Evolutionary conservation across 2,797 vertebrate species (phyloP).

Genomic region (Rhinogobio ventralis): DNA sequence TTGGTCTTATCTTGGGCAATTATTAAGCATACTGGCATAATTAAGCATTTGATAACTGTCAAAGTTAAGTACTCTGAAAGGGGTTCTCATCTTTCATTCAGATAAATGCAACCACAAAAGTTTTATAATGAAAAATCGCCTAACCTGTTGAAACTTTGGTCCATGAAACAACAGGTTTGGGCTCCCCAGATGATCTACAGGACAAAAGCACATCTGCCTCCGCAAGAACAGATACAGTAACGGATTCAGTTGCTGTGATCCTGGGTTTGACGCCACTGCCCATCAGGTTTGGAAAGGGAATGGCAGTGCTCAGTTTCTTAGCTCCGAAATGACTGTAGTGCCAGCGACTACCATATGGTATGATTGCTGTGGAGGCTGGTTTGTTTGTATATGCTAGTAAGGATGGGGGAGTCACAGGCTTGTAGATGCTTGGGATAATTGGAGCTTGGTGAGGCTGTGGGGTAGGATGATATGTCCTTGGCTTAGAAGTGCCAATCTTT

Average conservation of each 20-base stretch:
- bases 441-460: conserved; percentile 54
- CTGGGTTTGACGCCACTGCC: conserved; percentile 71
- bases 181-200: conserved; percentile 77
- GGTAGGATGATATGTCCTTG: conserved; percentile 59
- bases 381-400: conserved; percentile 61
- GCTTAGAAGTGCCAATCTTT: conserved; percentile 71
- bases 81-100: background rate
- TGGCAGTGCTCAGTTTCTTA: conserved; percentile 67
- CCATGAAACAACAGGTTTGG: conserved; percentile 77
- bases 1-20: background rate
- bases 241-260: conserved; percentile 72
- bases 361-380: conserved; percentile 54
- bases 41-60: background rate
- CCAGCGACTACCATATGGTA: conserved; percentile 65
- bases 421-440: conserved; percentile 59
- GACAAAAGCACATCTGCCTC: conserved; percentile 76
- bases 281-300: conserved; percentile 72
- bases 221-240: conserved; percentile 75
- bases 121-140: background rate
- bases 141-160: conserved; percentile 83
- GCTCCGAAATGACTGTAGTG: conserved; percentile 65
- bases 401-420: conserved; percentile 52
- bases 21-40: background rate
- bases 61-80: background rate
- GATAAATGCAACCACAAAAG: background rate